phyloP scores from a whole-genome alignment of 2,113 vertebrate species.

The Cyrtonyx montezumae region DNA sequence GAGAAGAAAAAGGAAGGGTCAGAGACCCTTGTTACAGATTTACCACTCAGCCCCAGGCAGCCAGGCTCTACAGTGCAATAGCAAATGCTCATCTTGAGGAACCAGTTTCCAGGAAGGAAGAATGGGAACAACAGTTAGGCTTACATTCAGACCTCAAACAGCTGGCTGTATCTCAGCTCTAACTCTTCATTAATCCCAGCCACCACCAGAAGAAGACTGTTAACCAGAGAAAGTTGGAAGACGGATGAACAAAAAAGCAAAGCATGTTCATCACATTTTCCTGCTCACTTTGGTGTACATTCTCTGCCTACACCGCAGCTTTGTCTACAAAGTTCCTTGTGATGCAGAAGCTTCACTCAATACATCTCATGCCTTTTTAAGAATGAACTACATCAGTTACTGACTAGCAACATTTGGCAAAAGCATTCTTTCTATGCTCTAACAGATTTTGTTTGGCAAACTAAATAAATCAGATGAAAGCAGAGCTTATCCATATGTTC shows the following conservation, averaged over 20 bases:
- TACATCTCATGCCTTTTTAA: background rate
- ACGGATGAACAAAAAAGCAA: background rate
- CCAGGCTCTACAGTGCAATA: background rate
- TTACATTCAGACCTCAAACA: background rate
- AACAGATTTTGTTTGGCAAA: slow-evolving; percentile 28
- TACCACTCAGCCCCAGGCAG: background rate
- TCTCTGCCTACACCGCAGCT: background rate
- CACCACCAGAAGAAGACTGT: background rate
- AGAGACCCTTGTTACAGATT: background rate
- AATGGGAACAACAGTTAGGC: background rate
- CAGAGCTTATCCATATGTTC: slow-evolving; percentile 21
- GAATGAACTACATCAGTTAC: background rate
- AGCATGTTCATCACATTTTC: background rate
- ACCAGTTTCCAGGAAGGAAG: background rate
- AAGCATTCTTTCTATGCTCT: background rate
- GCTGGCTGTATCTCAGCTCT: background rate
- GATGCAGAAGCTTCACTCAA: background rate
- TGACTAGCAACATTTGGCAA: background rate
- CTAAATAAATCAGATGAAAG: slow-evolving; percentile 29
- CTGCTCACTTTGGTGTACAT: background rate
- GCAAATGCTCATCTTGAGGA: background rate
- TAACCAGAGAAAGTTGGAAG: background rate
- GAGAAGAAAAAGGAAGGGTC: background rate
- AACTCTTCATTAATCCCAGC: background rate
- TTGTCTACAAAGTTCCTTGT: background rate